Evolutionary conservation across 2,888 invertebrate species (phyloP), one percentile per base, ranked within the genome.

Genomic region (Homarus gammarus): DNA sequence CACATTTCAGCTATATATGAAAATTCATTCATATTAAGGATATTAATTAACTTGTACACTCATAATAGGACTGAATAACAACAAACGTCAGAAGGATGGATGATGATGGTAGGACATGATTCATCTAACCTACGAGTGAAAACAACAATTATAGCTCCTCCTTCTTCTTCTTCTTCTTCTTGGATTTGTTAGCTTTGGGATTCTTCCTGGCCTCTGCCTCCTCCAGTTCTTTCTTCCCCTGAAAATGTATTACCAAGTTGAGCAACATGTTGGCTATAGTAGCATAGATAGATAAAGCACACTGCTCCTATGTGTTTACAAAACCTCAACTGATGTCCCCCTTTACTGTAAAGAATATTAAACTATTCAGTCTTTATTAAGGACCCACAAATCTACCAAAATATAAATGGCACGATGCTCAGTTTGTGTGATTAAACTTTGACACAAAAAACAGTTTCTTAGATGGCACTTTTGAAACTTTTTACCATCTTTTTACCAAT

Each of bases 141-240:
- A 2, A n/a, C 72, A 61, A 36, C 31, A 56, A 79, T 75, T 86
- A 78, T 31, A 79, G 33, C 79, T 86, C 79, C 2, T 78, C 72
- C 36, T 68, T 86, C 79, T 77, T 86, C 36, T 84, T 89, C 68
- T 83, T 88, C 51, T 87, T 75, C 15, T 82, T n/a, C n/a, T 64
- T 38, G 49, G 22, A n/a, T 61, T 77, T 83, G 33, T 89, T 77
- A 18, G 84, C 22, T 68, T 68, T 79, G 33, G 36, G 70, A 12
- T 87, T 79, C 79, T 70, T 87, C 31, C 15, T 61, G 15, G 68
- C 64, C n/a, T 44, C 70, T 5, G 83, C 64, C 31, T 83, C 84
- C 18, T 44, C 51, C 15, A n/a, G 33, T 68, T 78, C 88, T 70
- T 84, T 83, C 56, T 78, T 84, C 38, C 88, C 88, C 88, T 89